Conservation (phyloP, 2,888 invertebrate species). For the Callyntrura sp. region DNA sequence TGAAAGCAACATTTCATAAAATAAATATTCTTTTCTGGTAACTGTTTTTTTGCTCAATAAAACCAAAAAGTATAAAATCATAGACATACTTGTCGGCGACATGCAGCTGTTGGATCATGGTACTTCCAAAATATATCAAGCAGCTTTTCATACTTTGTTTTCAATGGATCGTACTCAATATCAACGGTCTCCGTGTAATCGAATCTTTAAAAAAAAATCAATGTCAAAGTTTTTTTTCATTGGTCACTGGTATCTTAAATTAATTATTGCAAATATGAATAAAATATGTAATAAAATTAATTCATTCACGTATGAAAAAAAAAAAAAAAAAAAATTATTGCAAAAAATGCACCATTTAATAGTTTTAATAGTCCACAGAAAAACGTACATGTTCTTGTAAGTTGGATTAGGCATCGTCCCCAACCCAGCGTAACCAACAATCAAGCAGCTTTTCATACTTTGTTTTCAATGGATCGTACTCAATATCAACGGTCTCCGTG, state of each 20-base stretch:
- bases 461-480: conserved; percentile 93
- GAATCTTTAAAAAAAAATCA: conserved; percentile 88
- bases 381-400: conserved; percentile 91
- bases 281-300: too few relatives aligned
- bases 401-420: conserved; percentile 90
- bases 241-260: neutral
- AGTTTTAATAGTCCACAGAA: neutral
- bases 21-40: neutral
- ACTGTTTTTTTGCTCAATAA: neutral
- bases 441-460: conserved; percentile 91
- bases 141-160: conserved; percentile 91
- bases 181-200: conserved; percentile 98
- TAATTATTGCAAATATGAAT: too few relatives aligned
- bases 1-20: conserved; percentile 86
- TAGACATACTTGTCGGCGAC: conserved; percentile 74
- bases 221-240: neutral
- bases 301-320: too few relatives aligned
- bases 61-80: conserved; percentile 8
- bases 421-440: conserved; percentile 89
- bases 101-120: conserved; percentile 92
- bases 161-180: conserved; percentile 94
- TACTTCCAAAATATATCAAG: conserved; percentile 96
- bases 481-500: conserved; percentile 97
- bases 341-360: neutral
- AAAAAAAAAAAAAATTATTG: too few relatives aligned